Evolutionary conservation across 2,113 vertebrate genomes (phyloP).

Genomic region (Scalopus aquaticus): DNA sequence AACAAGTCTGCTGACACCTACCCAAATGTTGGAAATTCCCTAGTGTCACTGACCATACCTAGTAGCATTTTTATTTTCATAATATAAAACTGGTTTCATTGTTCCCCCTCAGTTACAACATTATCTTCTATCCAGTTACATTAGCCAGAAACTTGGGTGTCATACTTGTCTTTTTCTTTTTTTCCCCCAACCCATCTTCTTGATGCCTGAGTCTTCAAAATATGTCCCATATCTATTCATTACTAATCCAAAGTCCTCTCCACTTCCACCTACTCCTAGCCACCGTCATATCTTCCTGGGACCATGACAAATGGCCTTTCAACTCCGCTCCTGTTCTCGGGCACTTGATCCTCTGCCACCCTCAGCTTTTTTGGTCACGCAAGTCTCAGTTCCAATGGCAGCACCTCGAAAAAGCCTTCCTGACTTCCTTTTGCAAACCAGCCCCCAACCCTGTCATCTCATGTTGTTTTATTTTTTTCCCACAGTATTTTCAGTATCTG

Average conservation of each 20-base stretch:
- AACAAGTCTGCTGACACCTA: neutral
- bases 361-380: neutral
- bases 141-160: neutral
- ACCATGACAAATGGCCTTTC: neutral
- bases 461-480: neutral
- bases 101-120: neutral
- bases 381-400: neutral
- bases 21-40: neutral
- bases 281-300: neutral
- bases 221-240: neutral
- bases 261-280: neutral
- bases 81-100: neutral
- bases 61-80: neutral
- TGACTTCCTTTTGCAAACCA: neutral
- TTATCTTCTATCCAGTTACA: neutral
- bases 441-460: neutral
- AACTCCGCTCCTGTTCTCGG: neutral
- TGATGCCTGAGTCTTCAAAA: neutral
- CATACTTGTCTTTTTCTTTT: neutral
- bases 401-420: neutral
- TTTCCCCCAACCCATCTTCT: neutral
- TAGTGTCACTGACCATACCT: neutral
- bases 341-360: neutral
- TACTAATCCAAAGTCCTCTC: neutral
- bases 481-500: neutral